Conservation (phyloP, 1,140 invertebrate species). For the Chymomyza costata region DNA sequence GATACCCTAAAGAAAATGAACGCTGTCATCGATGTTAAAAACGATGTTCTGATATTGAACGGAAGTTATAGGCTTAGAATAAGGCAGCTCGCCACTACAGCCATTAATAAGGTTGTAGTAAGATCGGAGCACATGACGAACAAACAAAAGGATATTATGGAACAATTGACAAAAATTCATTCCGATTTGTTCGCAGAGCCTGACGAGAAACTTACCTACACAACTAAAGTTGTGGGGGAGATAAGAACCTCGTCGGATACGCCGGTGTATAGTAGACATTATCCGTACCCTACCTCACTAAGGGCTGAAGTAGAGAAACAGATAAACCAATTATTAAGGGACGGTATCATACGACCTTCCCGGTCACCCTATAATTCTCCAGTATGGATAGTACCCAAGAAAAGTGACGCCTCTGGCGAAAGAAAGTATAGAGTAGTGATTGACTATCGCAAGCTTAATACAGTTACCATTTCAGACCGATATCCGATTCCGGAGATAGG, state of each 20-base stretch:
- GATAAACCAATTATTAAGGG: constrained; percentile 25
- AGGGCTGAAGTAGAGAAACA: constrained; percentile 28
- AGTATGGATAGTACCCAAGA: constrained; percentile 29
- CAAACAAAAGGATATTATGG: constrained; percentile 12
- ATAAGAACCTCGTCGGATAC: constrained; percentile 25
- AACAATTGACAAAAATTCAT: constrained; percentile 1
- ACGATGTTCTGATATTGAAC: constrained; percentile 20
- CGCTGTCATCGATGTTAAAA: constrained; percentile 22
- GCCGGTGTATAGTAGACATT: constrained; percentile 28
- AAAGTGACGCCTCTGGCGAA: constrained; percentile 33
- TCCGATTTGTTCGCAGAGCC: constrained; percentile 21
- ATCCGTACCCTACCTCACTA: constrained; percentile 22
- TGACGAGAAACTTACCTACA: no score
- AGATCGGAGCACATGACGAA: constrained; percentile 2
- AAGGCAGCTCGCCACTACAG: no score
- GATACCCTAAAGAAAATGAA: constrained; percentile 22
- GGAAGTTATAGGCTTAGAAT: constrained; percentile 15
- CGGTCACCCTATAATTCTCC: constrained; percentile 35
- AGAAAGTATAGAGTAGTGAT: constrained; percentile 61
- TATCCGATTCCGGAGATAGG: constrained; percentile 16
- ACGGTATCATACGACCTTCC: constrained; percentile 26
- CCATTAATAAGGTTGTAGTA: constrained; percentile 26
- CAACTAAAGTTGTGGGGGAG: constrained; percentile 24
- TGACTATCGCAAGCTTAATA: constrained; percentile 40
- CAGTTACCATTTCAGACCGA: constrained; percentile 13